Evolutionary conservation across 2,797 vertebrate species (phyloP), one percentile per base, ranked within the genome.

Genomic region (Gadopsis bispinosus): DNA sequence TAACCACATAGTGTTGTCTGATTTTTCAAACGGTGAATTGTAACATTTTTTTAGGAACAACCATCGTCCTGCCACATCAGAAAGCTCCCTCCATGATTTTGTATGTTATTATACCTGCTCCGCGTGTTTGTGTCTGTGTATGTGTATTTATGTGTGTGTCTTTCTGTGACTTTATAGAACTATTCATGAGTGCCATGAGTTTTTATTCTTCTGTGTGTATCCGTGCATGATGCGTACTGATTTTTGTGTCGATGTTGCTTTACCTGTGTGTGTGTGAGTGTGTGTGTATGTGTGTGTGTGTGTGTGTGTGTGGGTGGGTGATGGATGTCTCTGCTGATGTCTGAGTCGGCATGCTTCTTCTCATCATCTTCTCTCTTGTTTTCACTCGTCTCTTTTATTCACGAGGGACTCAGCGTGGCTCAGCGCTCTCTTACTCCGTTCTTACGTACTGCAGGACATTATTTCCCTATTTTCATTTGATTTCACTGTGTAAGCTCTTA

Each of bases 271-370:
- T 37, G 19, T 56, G 13, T 20, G 5, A 60, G 53, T 45, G 54
- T 43, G 54, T 35, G 54, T 13, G 63, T 29, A 19, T n/a, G 31
- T 33, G 81, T 73, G 53, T 26, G 48, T 70, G 71, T 64, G 53
- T 35, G 54, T 43, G 54, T 35, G 61, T 17, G 63, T 22, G n/a
- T n/a, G 31, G 26, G 81, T 72, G 53, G 31, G 48, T 70, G 71
- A 77, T 80, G 55, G 73, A 31, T 48, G n/a, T 3, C 43, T 55
- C 22, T 56, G 50, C 33, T 77, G 3, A 5, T 33, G 31, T 33
- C 69, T 66, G 60, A 56, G 48, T 61, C 20, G 5, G 35, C 39
- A 17, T 48, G 8, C 54, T 69, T 65, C n/a, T 22, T 33, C 37
- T 66, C 41, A 16, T 61, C 26, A 16, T 63, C 33, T 48, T 35